Evolutionary conservation across 1,140 invertebrate genomes (phyloP).

Genomic region (Ephestia elutella): DNA sequence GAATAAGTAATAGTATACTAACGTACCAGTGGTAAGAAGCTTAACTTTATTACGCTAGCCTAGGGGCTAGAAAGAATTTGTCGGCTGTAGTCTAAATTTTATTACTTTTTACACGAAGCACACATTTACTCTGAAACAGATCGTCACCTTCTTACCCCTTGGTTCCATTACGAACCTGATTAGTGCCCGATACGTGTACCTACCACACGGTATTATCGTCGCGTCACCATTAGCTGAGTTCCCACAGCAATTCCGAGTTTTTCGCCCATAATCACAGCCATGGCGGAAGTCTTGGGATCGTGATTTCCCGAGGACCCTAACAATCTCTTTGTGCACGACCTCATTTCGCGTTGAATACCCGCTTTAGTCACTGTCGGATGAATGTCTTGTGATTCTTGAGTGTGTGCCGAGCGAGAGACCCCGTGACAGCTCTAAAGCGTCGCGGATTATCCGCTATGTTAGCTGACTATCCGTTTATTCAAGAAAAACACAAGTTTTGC

Average conservation of each 20-base stretch:
- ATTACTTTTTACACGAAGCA: too few relatives aligned
- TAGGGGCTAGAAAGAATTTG: neutral
- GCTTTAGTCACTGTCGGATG: constrained; percentile 30
- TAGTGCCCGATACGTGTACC: too few relatives aligned
- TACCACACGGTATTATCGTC: too few relatives aligned
- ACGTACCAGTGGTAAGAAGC: neutral
- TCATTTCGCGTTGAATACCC: constrained; percentile 41
- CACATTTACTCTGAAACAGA: too few relatives aligned
- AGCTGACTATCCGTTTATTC: neutral
- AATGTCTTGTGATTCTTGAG: constrained; percentile 22
- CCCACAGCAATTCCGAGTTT: constrained; percentile 10
- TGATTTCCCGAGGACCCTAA: constrained; percentile 41
- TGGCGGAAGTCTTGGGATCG: constrained; percentile 20
- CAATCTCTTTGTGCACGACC: constrained; percentile 49
- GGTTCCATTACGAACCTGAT: too few relatives aligned
- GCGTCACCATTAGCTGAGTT: neutral
- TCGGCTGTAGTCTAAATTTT: too few relatives aligned
- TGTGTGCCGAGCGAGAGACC: neutral
- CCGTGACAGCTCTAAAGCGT: neutral
- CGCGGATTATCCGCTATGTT: neutral
- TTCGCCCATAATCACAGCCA: constrained; percentile 9
- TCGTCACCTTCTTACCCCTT: too few relatives aligned
- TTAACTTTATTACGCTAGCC: neutral
- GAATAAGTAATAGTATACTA: too few relatives aligned
- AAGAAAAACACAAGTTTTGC: neutral